A percentile compares a stretch with the other conserved stretches of the same genome.
Conservation (phyloP, 2,888 invertebrate genomes). For the Rhagium mordax region DNA sequence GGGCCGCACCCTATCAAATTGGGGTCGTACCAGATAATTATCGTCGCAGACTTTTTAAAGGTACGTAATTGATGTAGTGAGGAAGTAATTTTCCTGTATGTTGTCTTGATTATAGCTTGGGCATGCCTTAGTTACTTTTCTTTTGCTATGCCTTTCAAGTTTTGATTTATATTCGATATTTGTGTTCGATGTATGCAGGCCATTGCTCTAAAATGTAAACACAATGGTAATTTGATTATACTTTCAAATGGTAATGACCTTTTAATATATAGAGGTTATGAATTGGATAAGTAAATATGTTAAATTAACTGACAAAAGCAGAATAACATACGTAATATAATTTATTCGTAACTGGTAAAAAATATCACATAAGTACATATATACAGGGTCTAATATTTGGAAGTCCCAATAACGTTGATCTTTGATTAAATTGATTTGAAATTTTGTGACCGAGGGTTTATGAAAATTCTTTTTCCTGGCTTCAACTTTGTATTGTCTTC, state of each 20-base stretch:
- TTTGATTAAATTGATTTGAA: too few species aligned
- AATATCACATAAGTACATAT: too few species aligned
- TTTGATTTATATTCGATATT: background rate
- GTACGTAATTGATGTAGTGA: constrained; percentile 40
- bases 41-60: constrained; percentile 44
- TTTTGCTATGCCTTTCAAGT: background rate
- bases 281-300: background rate
- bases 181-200: background rate
- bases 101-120: constrained; percentile 4
- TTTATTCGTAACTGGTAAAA: too few species aligned
- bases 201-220: background rate
- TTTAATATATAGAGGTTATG: background rate
- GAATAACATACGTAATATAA: too few species aligned
- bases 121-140: background rate
- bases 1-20: constrained; percentile 41
- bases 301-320: background rate
- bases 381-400: too few species aligned
- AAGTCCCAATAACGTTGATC: too few species aligned
- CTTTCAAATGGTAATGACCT: background rate
- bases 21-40: constrained; percentile 48
- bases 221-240: background rate
- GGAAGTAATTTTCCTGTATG: constrained; percentile 15
- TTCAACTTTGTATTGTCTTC: too few species aligned
- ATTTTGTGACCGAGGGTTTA: too few species aligned
- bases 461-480: too few species aligned